Conservation (phyloP, 2,888 invertebrate genomes). For the Agrotis segetum region DNA sequence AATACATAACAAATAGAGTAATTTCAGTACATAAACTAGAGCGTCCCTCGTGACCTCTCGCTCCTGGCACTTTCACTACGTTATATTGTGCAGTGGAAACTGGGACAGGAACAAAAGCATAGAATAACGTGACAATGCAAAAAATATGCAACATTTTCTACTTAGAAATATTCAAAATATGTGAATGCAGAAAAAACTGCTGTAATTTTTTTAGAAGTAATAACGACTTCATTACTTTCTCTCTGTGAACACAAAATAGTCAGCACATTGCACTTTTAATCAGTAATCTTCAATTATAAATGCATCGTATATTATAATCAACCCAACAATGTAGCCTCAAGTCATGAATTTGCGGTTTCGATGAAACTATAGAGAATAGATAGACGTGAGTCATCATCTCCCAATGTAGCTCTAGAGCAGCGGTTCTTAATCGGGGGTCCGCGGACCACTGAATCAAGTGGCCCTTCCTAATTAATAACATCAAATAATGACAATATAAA, state of each 20-base stretch:
- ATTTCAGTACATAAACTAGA: constrained; percentile 26
- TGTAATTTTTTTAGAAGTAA: constrained; percentile 1
- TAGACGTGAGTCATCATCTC: constrained; percentile 44
- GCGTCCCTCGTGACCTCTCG: constrained; percentile 38
- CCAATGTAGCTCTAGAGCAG: constrained; percentile 28
- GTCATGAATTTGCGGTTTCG: constrained; percentile 28
- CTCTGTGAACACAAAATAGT: not conserved
- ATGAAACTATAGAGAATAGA: constrained; percentile 31
- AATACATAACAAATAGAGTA: constrained; percentile 32
- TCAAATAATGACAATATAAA: too few relatives aligned
- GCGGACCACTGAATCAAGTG: too few relatives aligned
- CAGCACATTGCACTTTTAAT: constrained; percentile 12
- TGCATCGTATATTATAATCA: constrained; percentile 5
- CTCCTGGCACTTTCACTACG: constrained; percentile 56
- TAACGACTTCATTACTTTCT: constrained; percentile 31
- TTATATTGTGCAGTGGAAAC: constrained; percentile 37
- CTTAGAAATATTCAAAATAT: constrained; percentile 39
- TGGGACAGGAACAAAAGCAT: constrained; percentile 55
- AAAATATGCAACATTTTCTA: constrained; percentile 43
- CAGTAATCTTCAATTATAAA: constrained; percentile 16
- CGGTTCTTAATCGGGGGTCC: too few relatives aligned
- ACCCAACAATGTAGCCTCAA: constrained; percentile 16
- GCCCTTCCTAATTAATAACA: too few relatives aligned
- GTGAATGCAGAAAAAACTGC: constrained; percentile 18
- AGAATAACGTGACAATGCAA: constrained; percentile 50